Base-by-base conservation (phyloP, 2,113 vertebrate species). In the Scartelaos histophorus region DNA sequence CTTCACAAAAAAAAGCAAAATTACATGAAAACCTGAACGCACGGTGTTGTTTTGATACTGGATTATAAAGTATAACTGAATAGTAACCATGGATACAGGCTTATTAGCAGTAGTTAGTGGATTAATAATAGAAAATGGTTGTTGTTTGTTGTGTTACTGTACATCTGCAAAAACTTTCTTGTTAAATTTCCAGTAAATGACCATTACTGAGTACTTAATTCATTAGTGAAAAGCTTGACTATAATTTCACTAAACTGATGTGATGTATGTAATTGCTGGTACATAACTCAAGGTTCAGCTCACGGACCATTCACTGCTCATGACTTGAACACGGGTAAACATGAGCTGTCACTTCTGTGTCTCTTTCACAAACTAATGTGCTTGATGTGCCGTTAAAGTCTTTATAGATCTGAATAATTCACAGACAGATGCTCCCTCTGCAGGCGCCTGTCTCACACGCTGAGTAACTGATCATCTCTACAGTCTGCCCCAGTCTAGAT, bases 381-480 rank as follows among this genome's bases (percentile, higher is more conserved):
- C 74, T 65, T 72, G 51, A 81, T 79, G 22, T 69, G 67, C 73
- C 74, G 70, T 77, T 78, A 76, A 81, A 80, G 45, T 24, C 29
- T 82, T 82, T 76, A 69, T 74, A 64, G 74, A 68, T 78, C 11
- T 84, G 80, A 85, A 85, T 85, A 84, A 85, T 83, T 87, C 82
- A 86, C 79, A 88, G 81, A 78, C 62, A 74, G 80, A 77, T 70
- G 83, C 72, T 72, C 56, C 66, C 78, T 73, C 80, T 73, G 72
- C 69, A 69, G 74, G 71, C 74, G 69, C 56, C 21, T 69, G 51
- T 53, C 21, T 4, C 66, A 54, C 74, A 49, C 76, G 76, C 81
- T 10, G 74, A 69, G 69, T 45, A 15, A 34, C 58, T 43, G 69
- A 81, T 78, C 13, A 81, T 78, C 13, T 11, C 71, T 13, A 61